Base-by-base conservation (phyloP, 2,888 invertebrate species). In the Gymnoscelis rufifasciata region DNA sequence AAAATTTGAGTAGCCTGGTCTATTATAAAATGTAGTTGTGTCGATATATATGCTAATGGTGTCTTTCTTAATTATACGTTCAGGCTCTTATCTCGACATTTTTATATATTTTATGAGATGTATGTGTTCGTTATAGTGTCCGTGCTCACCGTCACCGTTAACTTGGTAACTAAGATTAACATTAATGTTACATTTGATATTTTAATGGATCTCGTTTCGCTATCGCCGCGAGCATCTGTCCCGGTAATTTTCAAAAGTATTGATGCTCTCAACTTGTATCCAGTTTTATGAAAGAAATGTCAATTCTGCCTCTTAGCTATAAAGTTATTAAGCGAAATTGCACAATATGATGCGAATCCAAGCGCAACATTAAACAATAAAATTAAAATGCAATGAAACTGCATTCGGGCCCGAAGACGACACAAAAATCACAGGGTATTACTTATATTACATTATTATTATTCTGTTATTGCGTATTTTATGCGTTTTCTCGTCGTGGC, bases 321-420 rank as follows among this genome's bases (percentile, higher is more conserved):
- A 69, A 66, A 77, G 74, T 60, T 67, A 68, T 76, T 73, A 68
- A 57, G 37, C 50, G 51, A 65, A 71, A 71, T 74, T 69, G 62
- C 61, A 55, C 65, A 68, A 66, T 63, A 59, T 57, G 40, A 51
- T 51, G 39, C 44, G 43, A 56, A 55, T 59, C 58, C 62, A 66
- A 68, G 60, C 53, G 54, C 58, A 31, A 59, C 64, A 72, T 76
- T 74, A 74, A 70, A 74, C 76, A 76, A 82, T 83, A 77, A 78
- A 80, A 82, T 83, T 83, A 82, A 81, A 81, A 79, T 66, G 69
- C 67, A 68, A 73, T 83, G 74, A 80, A 78, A 62, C 56, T 56
- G 52, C 55, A 57, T 70, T 68, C 68, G 68, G 68, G 61, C 59
- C 59, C 56, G 60, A 60, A 61, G 59, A 67, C 59, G 71, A 70